These are phyloP conservation scores for Misgurnus anguillicaudatus DNA, from an alignment of 2,113 vertebrate genomes.

Conservation along the genomic window DNA sequence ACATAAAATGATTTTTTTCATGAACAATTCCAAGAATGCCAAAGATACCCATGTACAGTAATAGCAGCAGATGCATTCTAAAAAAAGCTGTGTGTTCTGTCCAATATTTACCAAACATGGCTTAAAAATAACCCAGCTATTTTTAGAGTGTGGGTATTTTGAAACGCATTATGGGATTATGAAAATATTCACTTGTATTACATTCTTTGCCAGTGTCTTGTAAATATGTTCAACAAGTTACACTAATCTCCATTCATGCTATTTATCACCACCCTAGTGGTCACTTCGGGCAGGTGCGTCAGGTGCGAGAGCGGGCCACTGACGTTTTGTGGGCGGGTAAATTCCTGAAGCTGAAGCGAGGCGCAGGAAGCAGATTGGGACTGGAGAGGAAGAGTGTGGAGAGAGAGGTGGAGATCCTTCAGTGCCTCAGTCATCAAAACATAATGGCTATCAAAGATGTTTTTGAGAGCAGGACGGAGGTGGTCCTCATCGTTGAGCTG, in stretches of 20 bases:
- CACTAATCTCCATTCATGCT: neutral
- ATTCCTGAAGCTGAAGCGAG: constrained; percentile 68
- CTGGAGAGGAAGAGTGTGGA: constrained; percentile 70
- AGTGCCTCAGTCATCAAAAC: constrained; percentile 73
- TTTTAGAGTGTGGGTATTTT: too few species aligned
- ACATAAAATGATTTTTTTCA: too few species aligned
- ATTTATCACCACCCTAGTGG: constrained; percentile 64
- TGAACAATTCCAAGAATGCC: too few species aligned
- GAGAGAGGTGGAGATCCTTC: constrained; percentile 73
- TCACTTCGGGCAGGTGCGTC: constrained; percentile 75
- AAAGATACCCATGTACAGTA: too few species aligned
- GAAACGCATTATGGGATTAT: too few species aligned
- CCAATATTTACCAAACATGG: too few species aligned
- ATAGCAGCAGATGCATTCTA: too few species aligned
- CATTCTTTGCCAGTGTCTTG: neutral
- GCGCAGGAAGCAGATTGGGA: constrained; percentile 67
- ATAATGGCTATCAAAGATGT: constrained; percentile 74
- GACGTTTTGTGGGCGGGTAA: constrained; percentile 72
- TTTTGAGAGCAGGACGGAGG: constrained; percentile 75
- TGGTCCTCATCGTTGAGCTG: constrained; percentile 81
- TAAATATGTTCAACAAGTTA: neutral
- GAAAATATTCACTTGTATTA: neutral
- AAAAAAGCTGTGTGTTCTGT: too few species aligned
- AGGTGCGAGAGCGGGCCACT: constrained; percentile 65
- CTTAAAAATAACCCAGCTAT: too few species aligned